Conservation (phyloP, 2,113 vertebrate genomes). For the Mesocricetus auratus region DNA sequence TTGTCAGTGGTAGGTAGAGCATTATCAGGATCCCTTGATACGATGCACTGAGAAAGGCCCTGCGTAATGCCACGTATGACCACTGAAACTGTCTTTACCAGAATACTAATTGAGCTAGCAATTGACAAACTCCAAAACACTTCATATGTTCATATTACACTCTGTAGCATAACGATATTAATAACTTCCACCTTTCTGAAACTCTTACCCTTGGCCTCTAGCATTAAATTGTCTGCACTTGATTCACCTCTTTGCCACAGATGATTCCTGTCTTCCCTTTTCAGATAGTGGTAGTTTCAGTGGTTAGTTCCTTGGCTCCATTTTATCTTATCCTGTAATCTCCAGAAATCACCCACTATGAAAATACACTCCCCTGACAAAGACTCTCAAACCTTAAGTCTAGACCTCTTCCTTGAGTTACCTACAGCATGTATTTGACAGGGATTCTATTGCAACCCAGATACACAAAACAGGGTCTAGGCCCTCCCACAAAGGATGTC, state of each 20-base stretch:
- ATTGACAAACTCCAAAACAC: constrained; percentile 23
- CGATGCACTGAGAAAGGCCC: neutral
- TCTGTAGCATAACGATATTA: neutral
- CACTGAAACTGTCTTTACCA: neutral
- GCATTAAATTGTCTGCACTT: neutral
- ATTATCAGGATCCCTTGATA: neutral
- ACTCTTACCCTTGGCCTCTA: neutral
- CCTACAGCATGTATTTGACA: neutral
- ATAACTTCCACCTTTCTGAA: neutral
- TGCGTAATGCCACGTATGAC: neutral
- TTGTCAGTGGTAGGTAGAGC: neutral
- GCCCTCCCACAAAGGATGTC: no score
- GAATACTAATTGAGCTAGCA: neutral
- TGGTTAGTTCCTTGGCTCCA: neutral
- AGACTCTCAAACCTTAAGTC: constrained; percentile 22
- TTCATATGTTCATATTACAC: neutral
- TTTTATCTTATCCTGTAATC: neutral
- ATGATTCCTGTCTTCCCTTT: neutral
- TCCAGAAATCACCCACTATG: neutral
- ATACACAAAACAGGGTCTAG: no score
- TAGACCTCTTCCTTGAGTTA: neutral
- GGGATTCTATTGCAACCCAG: no score
- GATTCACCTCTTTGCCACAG: neutral
- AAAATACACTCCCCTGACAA: neutral
- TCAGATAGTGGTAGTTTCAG: neutral